A percentile compares a stretch with the other conserved stretches of the same genome.
Evolutionary conservation across 2,888 invertebrate species (phyloP).

Genomic region (Phoenoteleia sp.): DNA sequence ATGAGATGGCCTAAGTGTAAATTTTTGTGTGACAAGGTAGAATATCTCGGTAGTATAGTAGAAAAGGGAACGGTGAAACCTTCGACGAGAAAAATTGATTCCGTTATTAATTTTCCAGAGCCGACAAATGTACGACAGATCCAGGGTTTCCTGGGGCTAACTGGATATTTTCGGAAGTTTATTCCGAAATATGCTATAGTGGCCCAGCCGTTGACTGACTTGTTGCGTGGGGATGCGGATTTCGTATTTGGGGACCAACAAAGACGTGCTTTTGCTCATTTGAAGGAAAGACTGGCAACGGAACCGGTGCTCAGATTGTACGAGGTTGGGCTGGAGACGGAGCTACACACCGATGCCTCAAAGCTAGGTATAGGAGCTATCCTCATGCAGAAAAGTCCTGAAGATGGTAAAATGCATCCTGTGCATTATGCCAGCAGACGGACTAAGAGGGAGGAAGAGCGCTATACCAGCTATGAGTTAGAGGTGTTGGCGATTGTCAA

Average conservation of each 20-base stretch:
- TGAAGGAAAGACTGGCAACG: too few relatives aligned
- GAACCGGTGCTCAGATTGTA: too few relatives aligned
- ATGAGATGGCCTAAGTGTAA: conserved; percentile 73
- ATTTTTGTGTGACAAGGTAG: conserved; percentile 57
- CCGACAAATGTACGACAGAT: neutral
- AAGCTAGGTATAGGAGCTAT: too few relatives aligned
- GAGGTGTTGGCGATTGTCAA: too few relatives aligned
- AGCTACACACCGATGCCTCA: too few relatives aligned
- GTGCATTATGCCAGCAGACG: too few relatives aligned
- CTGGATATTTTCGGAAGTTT: neutral
- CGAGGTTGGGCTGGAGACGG: too few relatives aligned
- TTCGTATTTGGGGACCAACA: neutral
- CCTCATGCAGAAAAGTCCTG: too few relatives aligned
- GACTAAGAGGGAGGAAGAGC: too few relatives aligned
- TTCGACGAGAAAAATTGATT: conserved; percentile 3
- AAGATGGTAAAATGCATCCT: too few relatives aligned
- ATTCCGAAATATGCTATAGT: neutral
- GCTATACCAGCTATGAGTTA: too few relatives aligned
- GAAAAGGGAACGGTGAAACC: conserved; percentile 77
- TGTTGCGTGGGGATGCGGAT: neutral
- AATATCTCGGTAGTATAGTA: conserved; percentile 78
- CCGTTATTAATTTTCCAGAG: neutral
- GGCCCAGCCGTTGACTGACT: neutral
- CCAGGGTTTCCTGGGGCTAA: neutral
- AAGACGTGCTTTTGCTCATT: too few relatives aligned